These are phyloP conservation scores for Mastacembelus armatus DNA, from an alignment of 2,797 vertebrate species.

Conservation along the genomic window DNA sequence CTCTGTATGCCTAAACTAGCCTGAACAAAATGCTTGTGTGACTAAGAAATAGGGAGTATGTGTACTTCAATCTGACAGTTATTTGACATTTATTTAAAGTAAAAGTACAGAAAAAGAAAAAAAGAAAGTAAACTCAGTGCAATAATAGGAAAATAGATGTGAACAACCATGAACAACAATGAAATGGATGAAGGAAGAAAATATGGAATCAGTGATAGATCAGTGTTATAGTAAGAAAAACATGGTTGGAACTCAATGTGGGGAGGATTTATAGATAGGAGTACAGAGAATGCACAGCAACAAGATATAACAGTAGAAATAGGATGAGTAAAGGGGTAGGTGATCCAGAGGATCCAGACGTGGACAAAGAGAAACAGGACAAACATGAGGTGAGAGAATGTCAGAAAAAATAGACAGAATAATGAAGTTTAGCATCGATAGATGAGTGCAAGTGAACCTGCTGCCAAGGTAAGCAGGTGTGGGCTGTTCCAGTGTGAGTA, in stretches of 20 bases:
- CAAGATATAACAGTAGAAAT: background rate
- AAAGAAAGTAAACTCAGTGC: no score
- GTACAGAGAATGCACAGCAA: background rate
- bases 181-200: background rate
- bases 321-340: background rate
- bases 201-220: no score
- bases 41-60: background rate
- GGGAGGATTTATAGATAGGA: background rate
- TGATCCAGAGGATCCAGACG: constrained; percentile 4
- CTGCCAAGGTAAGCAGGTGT: constrained; percentile 52
- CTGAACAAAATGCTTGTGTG: constrained; percentile 29
- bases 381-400: constrained; percentile 21
- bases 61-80: constrained; percentile 10
- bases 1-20: constrained; percentile 24
- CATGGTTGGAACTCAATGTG: background rate
- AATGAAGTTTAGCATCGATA: constrained; percentile 61
- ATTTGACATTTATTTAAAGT: no score
- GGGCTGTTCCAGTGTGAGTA: constrained; percentile 35
- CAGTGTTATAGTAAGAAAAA: background rate
- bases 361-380: constrained; percentile 28
- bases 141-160: background rate
- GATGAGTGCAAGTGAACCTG: constrained; percentile 59
- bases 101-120: no score
- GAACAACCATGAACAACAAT: background rate
- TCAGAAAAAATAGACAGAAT: constrained; percentile 42